Conservation (phyloP, 2,797 vertebrate genomes). For the Sciurus vulgaris region DNA sequence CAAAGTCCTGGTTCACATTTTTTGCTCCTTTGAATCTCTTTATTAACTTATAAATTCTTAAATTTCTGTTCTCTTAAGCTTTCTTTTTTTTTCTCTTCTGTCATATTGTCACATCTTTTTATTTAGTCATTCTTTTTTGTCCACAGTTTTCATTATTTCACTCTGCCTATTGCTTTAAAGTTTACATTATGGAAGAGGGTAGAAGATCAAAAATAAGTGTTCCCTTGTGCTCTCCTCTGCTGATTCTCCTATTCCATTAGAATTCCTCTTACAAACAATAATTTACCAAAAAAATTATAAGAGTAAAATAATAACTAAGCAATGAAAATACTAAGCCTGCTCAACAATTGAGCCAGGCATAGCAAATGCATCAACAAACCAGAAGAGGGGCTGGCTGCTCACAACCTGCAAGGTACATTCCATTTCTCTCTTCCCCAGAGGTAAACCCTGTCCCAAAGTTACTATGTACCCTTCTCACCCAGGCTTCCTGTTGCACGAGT, state of each 20-base stretch:
- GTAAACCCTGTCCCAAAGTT: background rate
- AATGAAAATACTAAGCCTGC: background rate
- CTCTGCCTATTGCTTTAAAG: background rate
- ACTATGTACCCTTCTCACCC: too few species aligned
- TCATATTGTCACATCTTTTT: background rate
- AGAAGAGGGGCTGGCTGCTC: background rate
- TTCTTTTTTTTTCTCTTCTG: background rate
- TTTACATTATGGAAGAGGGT: background rate
- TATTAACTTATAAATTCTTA: background rate
- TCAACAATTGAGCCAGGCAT: too few species aligned
- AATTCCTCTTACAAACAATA: background rate
- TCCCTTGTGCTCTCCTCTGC: background rate
- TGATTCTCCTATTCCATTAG: background rate
- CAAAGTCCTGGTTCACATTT: background rate
- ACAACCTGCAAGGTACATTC: background rate
- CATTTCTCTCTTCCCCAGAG: accelerated
- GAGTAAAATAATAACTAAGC: background rate
- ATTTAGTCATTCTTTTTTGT: background rate
- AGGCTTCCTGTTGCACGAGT: background rate
- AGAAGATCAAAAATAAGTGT: background rate
- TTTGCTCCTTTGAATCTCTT: background rate
- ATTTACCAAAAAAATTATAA: background rate
- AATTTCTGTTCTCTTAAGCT: background rate
- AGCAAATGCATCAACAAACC: background rate
- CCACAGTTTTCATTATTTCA: background rate